A percentile compares a stretch with the other conserved stretches of the same genome.
phyloP scores from a whole-genome alignment of 2,113 vertebrate genomes.

The Cairina moschata region DNA sequence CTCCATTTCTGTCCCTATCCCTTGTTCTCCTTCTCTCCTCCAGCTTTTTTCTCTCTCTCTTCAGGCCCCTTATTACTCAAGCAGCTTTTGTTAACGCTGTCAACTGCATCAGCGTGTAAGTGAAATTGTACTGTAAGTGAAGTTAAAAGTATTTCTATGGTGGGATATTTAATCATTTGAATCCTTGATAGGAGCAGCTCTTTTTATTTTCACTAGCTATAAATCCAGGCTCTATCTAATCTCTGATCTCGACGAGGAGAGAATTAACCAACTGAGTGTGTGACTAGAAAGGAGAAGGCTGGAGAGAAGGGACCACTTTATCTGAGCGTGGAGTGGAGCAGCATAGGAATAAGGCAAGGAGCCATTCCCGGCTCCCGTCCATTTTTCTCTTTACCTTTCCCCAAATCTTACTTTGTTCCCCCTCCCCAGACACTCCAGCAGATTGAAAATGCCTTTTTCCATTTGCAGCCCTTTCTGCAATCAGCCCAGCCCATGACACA shows the following conservation, averaged over 20 bases:
- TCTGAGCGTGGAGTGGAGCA: conserved; percentile 50
- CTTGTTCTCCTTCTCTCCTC: conserved; percentile 32
- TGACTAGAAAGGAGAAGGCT: conserved; percentile 73
- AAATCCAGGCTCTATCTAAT: conserved; percentile 77
- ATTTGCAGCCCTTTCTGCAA: not conserved
- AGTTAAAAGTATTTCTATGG: conserved; percentile 76
- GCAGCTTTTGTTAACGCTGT: conserved; percentile 65
- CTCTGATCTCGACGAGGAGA: conserved; percentile 73
- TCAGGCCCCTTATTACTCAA: conserved; percentile 64
- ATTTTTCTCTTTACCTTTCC: conserved; percentile 13
- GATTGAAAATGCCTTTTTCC: conserved; percentile 39
- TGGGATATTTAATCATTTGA: conserved; percentile 79
- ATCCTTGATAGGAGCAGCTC: conserved; percentile 74
- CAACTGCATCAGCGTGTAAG: conserved; percentile 61
- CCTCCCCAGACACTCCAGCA: not conserved
- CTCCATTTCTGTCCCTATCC: conserved; percentile 15
- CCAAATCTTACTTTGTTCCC: not conserved
- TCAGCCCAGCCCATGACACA: not conserved
- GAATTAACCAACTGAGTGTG: conserved; percentile 72
- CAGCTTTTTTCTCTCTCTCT: conserved; percentile 18
- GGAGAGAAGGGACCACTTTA: conserved; percentile 59
- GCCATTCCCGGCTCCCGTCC: not conserved
- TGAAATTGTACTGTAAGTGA: conserved; percentile 76
- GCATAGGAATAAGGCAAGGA: conserved; percentile 61
- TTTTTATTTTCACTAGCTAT: conserved; percentile 76